Evolutionary conservation across 2,888 invertebrate species (phyloP).

Genomic region (Bugula neritina): DNA sequence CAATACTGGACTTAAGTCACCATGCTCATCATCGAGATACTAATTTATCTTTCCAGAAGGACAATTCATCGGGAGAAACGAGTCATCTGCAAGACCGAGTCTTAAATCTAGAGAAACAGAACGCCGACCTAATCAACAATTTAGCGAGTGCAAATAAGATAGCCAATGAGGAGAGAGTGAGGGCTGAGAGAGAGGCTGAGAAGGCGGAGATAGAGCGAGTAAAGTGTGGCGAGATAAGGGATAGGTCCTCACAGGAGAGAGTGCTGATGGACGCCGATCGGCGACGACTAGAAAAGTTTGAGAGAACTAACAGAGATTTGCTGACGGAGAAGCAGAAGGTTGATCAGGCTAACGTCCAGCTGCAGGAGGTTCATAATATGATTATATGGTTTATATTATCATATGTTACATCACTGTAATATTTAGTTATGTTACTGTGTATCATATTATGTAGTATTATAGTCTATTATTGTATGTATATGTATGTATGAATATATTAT

Average conservation of each 20-base stretch:
- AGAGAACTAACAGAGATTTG: not conserved
- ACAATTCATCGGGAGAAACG: too few species aligned
- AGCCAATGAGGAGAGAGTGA: not conserved
- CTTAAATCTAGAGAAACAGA: not conserved
- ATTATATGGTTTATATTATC: too few species aligned
- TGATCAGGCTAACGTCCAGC: not conserved
- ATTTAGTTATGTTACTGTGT: too few species aligned
- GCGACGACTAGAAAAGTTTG: not conserved
- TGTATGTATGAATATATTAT: too few species aligned
- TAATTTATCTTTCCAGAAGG: too few species aligned
- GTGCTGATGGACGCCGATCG: not conserved
- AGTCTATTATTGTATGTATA: too few species aligned
- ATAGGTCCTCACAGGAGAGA: not conserved
- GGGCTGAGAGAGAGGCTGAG: not conserved
- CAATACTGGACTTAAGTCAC: too few species aligned
- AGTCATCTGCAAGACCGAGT: too few species aligned
- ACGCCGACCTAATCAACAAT: not conserved
- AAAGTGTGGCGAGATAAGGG: not conserved
- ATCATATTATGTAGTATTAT: too few species aligned
- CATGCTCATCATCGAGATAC: too few species aligned
- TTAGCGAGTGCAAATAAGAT: not conserved
- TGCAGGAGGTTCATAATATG: slow-evolving; percentile 18
- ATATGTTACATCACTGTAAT: too few species aligned
- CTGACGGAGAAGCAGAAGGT: not conserved
- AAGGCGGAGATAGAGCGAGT: not conserved